Evolutionary conservation across 2,113 vertebrate genomes (phyloP).

Genomic region (Balaeniceps rex): DNA sequence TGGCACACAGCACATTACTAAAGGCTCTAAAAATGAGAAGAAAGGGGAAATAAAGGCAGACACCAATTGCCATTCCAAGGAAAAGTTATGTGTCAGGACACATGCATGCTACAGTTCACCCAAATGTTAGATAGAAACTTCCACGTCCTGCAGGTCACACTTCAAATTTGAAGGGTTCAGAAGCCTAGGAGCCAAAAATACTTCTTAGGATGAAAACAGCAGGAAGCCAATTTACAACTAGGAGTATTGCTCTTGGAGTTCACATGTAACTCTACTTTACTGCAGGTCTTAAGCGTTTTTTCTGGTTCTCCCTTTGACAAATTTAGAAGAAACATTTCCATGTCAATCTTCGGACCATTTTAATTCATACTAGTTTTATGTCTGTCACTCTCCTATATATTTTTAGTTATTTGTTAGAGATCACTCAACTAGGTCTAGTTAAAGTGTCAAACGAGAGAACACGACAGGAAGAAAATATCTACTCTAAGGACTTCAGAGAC

Average conservation of each 20-base stretch:
- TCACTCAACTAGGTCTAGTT: background rate
- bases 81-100: background rate
- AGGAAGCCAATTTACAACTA: background rate
- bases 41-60: background rate
- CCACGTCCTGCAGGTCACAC: background rate
- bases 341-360: background rate
- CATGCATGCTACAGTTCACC: background rate
- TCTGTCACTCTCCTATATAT: background rate
- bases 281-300: background rate
- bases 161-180: background rate
- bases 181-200: background rate
- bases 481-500: background rate
- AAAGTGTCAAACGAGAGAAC: background rate
- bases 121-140: background rate
- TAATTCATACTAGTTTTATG: constrained; percentile 11
- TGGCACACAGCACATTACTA: background rate
- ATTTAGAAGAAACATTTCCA: background rate
- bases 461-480: background rate
- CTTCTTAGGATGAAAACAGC: background rate
- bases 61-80: background rate
- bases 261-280: background rate
- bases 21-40: background rate
- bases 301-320: background rate
- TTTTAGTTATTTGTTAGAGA: constrained; percentile 23
- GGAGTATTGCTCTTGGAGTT: background rate